phyloP scores from a whole-genome alignment of 1,140 invertebrate genomes.

The Heliconius melpomene region DNA sequence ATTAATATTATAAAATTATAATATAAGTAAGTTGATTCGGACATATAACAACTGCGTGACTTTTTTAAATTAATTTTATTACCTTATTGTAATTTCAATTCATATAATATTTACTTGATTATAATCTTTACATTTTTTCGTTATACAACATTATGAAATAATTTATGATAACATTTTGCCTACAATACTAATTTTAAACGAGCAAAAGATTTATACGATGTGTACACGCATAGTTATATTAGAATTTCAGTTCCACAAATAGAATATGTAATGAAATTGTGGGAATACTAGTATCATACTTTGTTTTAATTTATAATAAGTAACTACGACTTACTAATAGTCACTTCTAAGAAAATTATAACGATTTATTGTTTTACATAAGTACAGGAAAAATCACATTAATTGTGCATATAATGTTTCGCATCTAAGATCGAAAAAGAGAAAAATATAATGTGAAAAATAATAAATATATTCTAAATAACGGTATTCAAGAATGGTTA shows the following conservation, averaged over 20 bases:
- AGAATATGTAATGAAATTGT: constrained; percentile 11
- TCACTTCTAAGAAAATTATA: not conserved
- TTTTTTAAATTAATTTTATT: too few species aligned
- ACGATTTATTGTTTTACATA: constrained; percentile 16
- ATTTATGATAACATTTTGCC: not conserved
- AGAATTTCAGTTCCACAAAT: constrained; percentile 15
- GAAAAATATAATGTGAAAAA: too few species aligned
- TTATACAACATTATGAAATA: not conserved
- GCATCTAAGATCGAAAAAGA: not conserved
- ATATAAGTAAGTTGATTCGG: too few species aligned
- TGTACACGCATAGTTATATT: constrained; percentile 13
- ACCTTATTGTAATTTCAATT: not conserved
- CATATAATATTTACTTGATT: not conserved
- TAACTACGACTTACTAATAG: constrained; percentile 3
- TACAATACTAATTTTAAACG: constrained; percentile 5
- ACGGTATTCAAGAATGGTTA: too few species aligned
- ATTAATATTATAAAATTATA: too few species aligned
- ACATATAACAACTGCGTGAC: too few species aligned
- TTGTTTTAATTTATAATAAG: constrained; percentile 17
- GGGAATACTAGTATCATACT: not conserved
- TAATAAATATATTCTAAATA: too few species aligned
- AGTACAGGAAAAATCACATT: not conserved
- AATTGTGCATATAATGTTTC: not conserved
- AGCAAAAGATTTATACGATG: constrained; percentile 16
- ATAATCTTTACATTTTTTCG: not conserved